These are phyloP conservation scores for Antennarius striatus DNA, from an alignment of 2,113 vertebrate species.

Conservation along the genomic window DNA sequence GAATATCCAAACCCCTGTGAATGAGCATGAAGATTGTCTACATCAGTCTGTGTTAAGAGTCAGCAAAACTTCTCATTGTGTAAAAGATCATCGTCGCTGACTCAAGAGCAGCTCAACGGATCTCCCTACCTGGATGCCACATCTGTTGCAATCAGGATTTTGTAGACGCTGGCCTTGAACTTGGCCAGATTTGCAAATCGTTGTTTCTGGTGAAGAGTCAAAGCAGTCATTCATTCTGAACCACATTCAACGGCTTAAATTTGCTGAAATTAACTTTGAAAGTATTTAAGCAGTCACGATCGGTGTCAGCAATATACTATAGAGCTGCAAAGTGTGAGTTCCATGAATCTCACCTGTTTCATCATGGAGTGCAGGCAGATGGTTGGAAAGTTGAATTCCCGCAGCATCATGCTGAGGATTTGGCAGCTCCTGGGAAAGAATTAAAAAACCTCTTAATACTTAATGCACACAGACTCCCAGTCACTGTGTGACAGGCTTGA, in stretches of 20 bases:
- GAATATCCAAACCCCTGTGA: slow-evolving; percentile 92
- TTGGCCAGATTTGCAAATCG: slow-evolving; percentile 91
- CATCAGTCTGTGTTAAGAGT: not conserved
- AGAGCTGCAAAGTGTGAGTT: not conserved
- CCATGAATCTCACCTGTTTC: slow-evolving; percentile 86
- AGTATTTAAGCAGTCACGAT: not conserved
- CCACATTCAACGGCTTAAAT: slow-evolving; percentile 18
- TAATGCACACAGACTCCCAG: not conserved
- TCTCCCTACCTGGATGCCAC: slow-evolving; percentile 88
- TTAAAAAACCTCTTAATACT: not conserved
- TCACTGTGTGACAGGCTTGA: no score
- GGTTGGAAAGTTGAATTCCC: slow-evolving; percentile 85
- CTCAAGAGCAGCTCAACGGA: not conserved
- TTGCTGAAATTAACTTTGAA: not conserved
- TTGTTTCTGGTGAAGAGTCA: slow-evolving; percentile 80
- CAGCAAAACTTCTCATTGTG: not conserved
- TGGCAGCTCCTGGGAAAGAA: slow-evolving; percentile 86
- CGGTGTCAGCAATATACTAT: not conserved
- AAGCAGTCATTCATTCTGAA: not conserved
- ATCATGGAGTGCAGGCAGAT: slow-evolving; percentile 95
- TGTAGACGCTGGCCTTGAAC: slow-evolving; percentile 96
- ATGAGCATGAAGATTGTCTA: not conserved
- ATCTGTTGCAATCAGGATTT: slow-evolving; percentile 93
- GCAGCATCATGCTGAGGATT: slow-evolving; percentile 94
- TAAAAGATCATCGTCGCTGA: not conserved